phyloP scores from a whole-genome alignment of 1,140 invertebrate species.

The Acromyrmex heyeri region DNA sequence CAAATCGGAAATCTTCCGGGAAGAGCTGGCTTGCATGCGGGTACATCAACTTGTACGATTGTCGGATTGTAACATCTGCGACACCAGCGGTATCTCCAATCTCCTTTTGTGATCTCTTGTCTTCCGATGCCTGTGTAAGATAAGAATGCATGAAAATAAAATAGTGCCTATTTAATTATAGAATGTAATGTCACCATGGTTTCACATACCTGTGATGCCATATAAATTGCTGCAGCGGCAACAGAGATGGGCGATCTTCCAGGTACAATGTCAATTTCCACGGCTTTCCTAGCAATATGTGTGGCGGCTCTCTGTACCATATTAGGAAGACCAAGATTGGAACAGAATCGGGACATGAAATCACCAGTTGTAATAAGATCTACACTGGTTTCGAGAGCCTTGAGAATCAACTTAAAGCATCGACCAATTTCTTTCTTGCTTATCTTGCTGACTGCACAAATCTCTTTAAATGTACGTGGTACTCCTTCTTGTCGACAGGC shows the following conservation, averaged over 20 bases:
- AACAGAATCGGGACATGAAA: slow-evolving; percentile 98
- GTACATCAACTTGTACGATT: slow-evolving; percentile 99
- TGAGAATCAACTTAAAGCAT: slow-evolving; percentile 97
- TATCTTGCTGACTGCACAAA: slow-evolving; percentile 99
- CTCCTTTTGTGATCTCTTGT: slow-evolving; percentile 98
- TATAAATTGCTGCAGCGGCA: slow-evolving; percentile 99
- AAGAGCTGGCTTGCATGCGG: slow-evolving; percentile 97
- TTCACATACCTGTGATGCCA: slow-evolving; percentile 96
- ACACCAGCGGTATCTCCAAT: slow-evolving; percentile 99
- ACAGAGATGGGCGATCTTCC: slow-evolving; percentile 99
- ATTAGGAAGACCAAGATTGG: slow-evolving; percentile 94
- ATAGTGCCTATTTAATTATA: background rate
- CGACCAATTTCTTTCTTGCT: slow-evolving; percentile 99
- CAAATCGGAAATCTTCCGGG: slow-evolving; percentile 98
- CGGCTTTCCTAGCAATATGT: slow-evolving; percentile 98
- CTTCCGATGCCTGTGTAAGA: slow-evolving; percentile 93
- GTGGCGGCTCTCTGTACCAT: slow-evolving; percentile 98
- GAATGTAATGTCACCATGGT: background rate
- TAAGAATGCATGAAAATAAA: slow-evolving; percentile 27
- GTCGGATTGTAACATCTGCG: slow-evolving; percentile 99
- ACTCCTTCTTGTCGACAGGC: slow-evolving; percentile 99
- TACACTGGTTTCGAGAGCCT: slow-evolving; percentile 97
- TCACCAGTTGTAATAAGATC: slow-evolving; percentile 99
- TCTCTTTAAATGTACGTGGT: slow-evolving; percentile 99
- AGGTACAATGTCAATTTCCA: slow-evolving; percentile 98